These are phyloP conservation scores for Eupelmus urozonus DNA, from an alignment of 2,888 invertebrate species.

Conservation along the genomic window DNA sequence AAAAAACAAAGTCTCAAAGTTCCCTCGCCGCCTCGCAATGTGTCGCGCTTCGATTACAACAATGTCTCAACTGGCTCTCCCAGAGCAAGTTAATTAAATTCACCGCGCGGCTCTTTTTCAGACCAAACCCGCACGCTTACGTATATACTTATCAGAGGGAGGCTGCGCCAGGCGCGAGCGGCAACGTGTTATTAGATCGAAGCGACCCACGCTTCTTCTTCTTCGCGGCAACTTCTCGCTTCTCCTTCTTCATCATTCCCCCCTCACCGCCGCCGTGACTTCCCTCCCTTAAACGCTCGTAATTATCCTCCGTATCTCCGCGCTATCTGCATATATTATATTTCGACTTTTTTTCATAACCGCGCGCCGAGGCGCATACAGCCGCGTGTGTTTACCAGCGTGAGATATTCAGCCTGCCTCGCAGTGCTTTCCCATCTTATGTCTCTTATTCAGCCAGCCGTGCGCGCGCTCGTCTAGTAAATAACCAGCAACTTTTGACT, in stretches of 20 bases:
- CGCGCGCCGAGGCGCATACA: neutral
- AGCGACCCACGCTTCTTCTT: constrained; percentile 68
- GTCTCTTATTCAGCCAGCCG: constrained; percentile 4
- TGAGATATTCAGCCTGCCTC: constrained; percentile 36
- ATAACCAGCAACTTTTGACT: constrained; percentile 34
- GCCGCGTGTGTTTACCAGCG: neutral
- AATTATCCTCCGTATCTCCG: constrained; percentile 69
- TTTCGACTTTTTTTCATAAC: constrained; percentile 45
- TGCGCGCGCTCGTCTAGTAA: constrained; percentile 18
- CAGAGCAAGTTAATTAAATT: constrained; percentile 55
- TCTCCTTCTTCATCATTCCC: constrained; percentile 4
- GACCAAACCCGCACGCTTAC: neutral
- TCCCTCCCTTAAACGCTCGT: constrained; percentile 70
- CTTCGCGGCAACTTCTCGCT: constrained; percentile 41
- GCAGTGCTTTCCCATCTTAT: constrained; percentile 31
- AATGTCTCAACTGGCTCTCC: constrained; percentile 39
- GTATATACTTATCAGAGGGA: constrained; percentile 37
- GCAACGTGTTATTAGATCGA: constrained; percentile 73
- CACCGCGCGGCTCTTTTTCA: constrained; percentile 30
- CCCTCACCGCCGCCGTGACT: constrained; percentile 35
- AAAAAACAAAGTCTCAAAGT: neutral
- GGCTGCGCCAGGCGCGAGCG: constrained; percentile 48
- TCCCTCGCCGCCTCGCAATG: constrained; percentile 4
- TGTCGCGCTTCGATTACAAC: constrained; percentile 48
- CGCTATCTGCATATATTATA: constrained; percentile 71